Base-by-base conservation (phyloP, 53 echinoderm and acorn worm genomes). In the Patiria pectinifera region DNA sequence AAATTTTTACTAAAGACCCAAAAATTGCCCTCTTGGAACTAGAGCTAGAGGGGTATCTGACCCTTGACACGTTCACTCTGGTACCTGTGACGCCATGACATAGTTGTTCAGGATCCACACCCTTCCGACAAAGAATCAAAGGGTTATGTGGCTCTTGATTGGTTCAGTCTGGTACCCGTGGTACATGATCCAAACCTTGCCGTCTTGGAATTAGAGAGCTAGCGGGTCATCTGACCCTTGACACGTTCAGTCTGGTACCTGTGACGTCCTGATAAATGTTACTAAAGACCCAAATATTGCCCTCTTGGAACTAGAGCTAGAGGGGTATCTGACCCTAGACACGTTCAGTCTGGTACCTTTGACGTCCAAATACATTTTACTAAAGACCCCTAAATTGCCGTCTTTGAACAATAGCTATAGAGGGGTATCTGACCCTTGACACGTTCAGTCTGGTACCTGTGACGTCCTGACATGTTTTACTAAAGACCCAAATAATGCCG, bases 41-140 rank as follows among this genome's bases (percentile, higher is more conserved):
- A 60, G 60, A 60, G 9, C 60, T 60, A 12, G 9, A 60, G 60
- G 12, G 8, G 8, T 11, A 60, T 6, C 13, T 15, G 21, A 72
- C 24, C 35, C n/a, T n/a, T n/a, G n/a, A n/a, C n/a, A n/a, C n/a
- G 6, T 18, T n/a, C 18, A 82, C 48, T 49, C 82, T 82, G 48
- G 48, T 22, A 48, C 82, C 82, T 6, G 23, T 82, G 83, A 49
- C 83, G 58, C 49, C 48, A 53, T 82, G 83, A 82, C 19, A 21
- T 23, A 82, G 13, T 18, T 35, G 35, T 35, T 35, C 35, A 35
- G 35, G 35, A 35, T 35, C 35, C 35, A 35, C 35, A 35, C 35
- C 35, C 35, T 35, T 35, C 35, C 35, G 35, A 35, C 35, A 35
- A 35, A 35, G 35, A 35, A 35, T 35, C 35, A 35, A 35, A 35